Evolutionary conservation across 1,140 invertebrate genomes (phyloP), one percentile per base, ranked within the genome.

Genomic region (Papilio polytes): DNA sequence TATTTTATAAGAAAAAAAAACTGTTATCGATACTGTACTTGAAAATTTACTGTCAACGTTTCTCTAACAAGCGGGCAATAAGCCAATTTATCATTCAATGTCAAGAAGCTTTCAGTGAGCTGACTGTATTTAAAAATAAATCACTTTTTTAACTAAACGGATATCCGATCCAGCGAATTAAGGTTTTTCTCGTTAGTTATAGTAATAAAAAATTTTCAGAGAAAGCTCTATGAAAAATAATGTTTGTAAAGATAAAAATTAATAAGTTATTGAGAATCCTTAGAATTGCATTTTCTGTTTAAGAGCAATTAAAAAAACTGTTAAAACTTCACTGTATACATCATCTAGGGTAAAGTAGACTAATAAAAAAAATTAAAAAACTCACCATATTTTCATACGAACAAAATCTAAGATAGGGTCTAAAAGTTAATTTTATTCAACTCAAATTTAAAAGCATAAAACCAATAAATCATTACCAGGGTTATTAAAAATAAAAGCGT

Each of bases 71-170:
- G 20, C 46, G 46, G 74, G 74, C 74, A 76, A 76, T 76, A 76
- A 48, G 22, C 74, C 74, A 76, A 76, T 76, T 48, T 51, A 76
- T 76, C 44, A 76, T 76, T 76, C 74, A 76, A 53, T 76, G 74
- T 76, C 74, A 76, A 76, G 46, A 51, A 76, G 46, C 74, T 51
- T 51, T 76, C 74, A 26, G 44, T 13, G 18, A 76, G 22, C 44
- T 51, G n/a, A 46, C 8, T 48, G 12, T 22, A 51, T 74, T 53
- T 74, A 51, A 74, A 51, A 74, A 74, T 74, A 74, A 22, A 46
- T 51, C 48, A 74, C 22, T 74, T 51, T 74, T 74, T 74, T 51
- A 74, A 73, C 36, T 31, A 70, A 70, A 15, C 22, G 3, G 31
- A 31, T 70, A 18, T 31, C 13, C 26, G 56, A 15, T 22, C 56